Base-by-base conservation (phyloP, 2,113 vertebrate species). In the Pogonocichla stellata region DNA sequence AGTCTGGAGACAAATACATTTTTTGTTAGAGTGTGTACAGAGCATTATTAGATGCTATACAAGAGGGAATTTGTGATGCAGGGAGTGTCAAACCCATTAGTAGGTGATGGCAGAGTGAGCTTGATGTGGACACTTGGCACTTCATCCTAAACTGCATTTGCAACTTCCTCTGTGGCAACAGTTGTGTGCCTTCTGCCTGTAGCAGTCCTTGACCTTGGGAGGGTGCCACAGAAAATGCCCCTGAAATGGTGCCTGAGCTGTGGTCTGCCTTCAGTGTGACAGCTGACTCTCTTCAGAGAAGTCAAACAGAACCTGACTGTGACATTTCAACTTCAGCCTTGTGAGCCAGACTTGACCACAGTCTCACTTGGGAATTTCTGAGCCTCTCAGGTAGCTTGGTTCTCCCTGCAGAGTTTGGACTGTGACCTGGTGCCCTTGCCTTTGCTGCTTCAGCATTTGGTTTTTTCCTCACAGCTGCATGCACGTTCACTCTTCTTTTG, bases 151-250 rank as follows among this genome's bases (percentile, higher is more conserved):
- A 15, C 24, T 56, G 11, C 47, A 75, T 48, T 56, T 10, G 2
- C 19, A 34, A 0, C 6, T 48, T 89, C 29, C 6, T 62, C 73
- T 53, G 25, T 81, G 70, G 80, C 53, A 28, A 31, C 9, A 42
- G 13, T 28, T 1, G 0, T 64, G 36, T 31, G 31, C 5, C 36
- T 12, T 79, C 14, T 0, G 1, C 25, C 25, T 57, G 10, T 38
- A n/a, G 26, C 36, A n/a, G 36, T 25, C 26, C 19, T 69, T 70
- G 34, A 19, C 22, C 54, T 92, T 0, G 58, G 38, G 71, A 61
- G 56, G 42, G 14, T 0, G 2, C 50, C 25, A 2, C 9, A 48
- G 71, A 62, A 94, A 43, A 69, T 38, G 38, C 13, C 42, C 25
- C 50, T 50, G 47, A 71, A 79, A 19, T 18, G 42, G 24, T 60